phyloP scores from a whole-genome alignment of 1,140 invertebrate genomes.

The Drosophila ohnishii region DNA sequence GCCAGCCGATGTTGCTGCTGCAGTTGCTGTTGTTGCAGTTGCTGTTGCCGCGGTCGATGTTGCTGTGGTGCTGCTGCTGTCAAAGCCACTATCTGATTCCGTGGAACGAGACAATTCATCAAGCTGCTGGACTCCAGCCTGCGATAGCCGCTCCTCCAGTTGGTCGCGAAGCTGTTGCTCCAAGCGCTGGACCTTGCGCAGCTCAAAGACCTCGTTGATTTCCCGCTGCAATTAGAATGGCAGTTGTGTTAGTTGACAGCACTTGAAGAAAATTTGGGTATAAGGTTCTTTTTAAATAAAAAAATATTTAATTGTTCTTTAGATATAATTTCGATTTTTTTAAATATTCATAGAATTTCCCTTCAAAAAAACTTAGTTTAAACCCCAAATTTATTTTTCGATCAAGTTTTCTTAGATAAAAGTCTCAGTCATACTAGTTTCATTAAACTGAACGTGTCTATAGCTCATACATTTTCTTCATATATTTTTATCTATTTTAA shows the following conservation, averaged over 20 bases:
- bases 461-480: no score
- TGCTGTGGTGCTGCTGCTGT: conserved; percentile 72
- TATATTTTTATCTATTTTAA: no score
- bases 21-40: conserved; percentile 13
- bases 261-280: conserved; percentile 4
- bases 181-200: conserved; percentile 71
- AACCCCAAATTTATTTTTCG: no score
- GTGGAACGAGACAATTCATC: conserved; percentile 82
- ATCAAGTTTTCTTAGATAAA: no score
- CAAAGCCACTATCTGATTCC: conserved; percentile 81
- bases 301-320: neutral
- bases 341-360: no score
- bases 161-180: conserved; percentile 61
- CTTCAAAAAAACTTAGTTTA: no score
- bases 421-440: no score
- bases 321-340: no score
- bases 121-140: conserved; percentile 48
- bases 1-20: conserved; percentile 19
- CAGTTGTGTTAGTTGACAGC: conserved; percentile 55
- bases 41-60: conserved; percentile 23
- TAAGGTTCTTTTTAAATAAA: neutral
- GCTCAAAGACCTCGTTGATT: conserved; percentile 82
- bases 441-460: no score
- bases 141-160: conserved; percentile 46
- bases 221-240: conserved; percentile 80